Conservation (phyloP, 2,113 vertebrate species). For the Telmatochromis sp. region DNA sequence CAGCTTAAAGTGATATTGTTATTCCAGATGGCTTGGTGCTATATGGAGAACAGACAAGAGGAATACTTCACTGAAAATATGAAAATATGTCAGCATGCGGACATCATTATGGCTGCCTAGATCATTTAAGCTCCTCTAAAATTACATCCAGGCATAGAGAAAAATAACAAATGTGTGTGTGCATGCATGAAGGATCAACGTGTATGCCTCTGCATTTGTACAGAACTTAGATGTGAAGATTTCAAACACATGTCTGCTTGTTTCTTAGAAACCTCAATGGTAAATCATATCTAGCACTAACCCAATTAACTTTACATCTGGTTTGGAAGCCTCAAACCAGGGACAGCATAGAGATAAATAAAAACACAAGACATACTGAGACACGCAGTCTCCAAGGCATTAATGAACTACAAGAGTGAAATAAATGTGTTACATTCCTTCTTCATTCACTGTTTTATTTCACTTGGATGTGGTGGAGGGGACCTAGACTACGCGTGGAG, state of each 20-base stretch:
- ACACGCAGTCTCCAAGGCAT: not conserved
- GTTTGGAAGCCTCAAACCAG: not conserved
- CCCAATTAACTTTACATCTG: conserved; percentile 42
- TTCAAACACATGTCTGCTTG: conserved; percentile 43
- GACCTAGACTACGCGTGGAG: not conserved
- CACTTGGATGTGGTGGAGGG: not conserved
- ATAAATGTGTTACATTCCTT: conserved; percentile 15
- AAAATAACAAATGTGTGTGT: conserved; percentile 23
- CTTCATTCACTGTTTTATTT: conserved; percentile 30
- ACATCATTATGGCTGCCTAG: conserved; percentile 49
- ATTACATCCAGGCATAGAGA: conserved; percentile 44
- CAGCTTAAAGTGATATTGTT: conserved; percentile 34
- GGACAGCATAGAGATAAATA: not conserved
- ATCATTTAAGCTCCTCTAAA: conserved; percentile 43
- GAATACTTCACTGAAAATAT: conserved; percentile 49
- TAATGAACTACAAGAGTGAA: not conserved
- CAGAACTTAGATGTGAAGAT: conserved; percentile 43
- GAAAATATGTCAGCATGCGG: conserved; percentile 52
- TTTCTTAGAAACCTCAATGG: conserved; percentile 23
- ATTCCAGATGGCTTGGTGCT: conserved; percentile 42
- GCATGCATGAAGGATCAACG: conserved; percentile 6
- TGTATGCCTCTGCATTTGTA: conserved; percentile 11
- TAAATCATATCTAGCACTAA: conserved; percentile 22
- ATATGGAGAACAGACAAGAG: conserved; percentile 26
- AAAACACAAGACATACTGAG: conserved; percentile 4